Evolutionary conservation across 2,888 invertebrate genomes (phyloP), one percentile per base, ranked within the genome.

Genomic region (Pseudolycoriella hygida): DNA sequence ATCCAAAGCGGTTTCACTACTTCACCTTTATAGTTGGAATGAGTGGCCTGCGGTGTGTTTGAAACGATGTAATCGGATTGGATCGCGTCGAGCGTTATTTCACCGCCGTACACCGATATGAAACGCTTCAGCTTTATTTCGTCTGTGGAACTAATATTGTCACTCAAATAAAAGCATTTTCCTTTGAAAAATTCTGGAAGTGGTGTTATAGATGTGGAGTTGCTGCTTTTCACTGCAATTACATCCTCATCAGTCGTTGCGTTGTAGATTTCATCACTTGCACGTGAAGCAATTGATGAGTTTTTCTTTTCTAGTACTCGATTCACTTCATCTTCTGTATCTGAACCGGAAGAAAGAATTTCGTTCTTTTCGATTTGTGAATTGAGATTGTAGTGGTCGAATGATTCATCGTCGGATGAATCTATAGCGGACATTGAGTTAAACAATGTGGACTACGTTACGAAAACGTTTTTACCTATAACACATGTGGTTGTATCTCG

Each of bases 131-230:
- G 25, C 20, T 46, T 44, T 1, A 46, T 44, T 19, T 17, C 17
- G 18, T 42, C 44, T 6, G 30, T 42, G 2, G 38, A 20, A 11
- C 38, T 3, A 15, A 46, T 18, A 17, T 44, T 40, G 14, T 11
- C 17, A 39, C 43, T 44, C 17, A 48, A 20, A 43, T 46, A 46
- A 40, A 48, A 46, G n/a, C 11, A 15, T 34, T 46, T 43, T 12
- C 41, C 30, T 19, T 37, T 31, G 12, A 44, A 46, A 15, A 37
- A 20, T 39, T 39, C 39, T 6, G 39, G 39, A 14, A 32, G 11
- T 30, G 42, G 42, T 42, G n/a, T 14, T 8, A 32, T 17, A 14
- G 17, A 17, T 14, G 5, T 6, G 11, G 19, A 17, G n/a, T 19
- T 25, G 14, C 5, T 20, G 11, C 39, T n/a, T 8, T 37, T 40